Base-by-base conservation (phyloP, 2,888 invertebrate species). In the Bombylius discolor region DNA sequence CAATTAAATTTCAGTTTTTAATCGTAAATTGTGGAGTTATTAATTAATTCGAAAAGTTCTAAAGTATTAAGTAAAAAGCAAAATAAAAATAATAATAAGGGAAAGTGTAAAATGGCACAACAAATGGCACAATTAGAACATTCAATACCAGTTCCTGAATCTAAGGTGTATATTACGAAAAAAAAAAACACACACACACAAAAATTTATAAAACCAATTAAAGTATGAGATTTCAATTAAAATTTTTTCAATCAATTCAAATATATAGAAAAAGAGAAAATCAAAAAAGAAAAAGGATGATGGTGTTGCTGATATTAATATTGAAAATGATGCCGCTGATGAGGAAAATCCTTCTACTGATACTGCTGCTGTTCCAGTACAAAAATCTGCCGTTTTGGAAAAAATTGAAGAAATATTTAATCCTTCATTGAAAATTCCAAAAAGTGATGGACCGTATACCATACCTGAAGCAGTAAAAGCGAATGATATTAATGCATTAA, bases 401-500 rank as follows among this genome's bases (percentile, higher is more conserved):
- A 67, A 66, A 47, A 73, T 73, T 55, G 70, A 72, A 58, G 73
- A 73, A 63, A 73, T 73, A 49, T 68, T 73, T 34, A 73, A 73
- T 67, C 73, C 73, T 1, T 65, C 65, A n/a, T 62, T 71, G 7
- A 71, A 68, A 59, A 62, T 71, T 47, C 73, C 72, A 1, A 66
- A 67, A 53, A 66, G 67, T 42, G 61, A 62, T 32, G 72, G 72
- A 47, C 69, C 66, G 39, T 74, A 74, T 47, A 67, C 56, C 51
- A 62, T 69, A 47, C 74, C 74, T 5, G 69, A 67, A 32, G 68
- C 68, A 61, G 64, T 70, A 36, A 64, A 66, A 13, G 67, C 70
- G 5, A 64, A 66, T 32, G 72, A 73, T 60, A 69, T 74, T n/a
- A 77, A 78, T 63, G 76, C 79, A 13, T 66, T 78, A 51, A 76